Evolutionary conservation across 2,113 vertebrate genomes (phyloP).

Genomic region (Centropristis striata): DNA sequence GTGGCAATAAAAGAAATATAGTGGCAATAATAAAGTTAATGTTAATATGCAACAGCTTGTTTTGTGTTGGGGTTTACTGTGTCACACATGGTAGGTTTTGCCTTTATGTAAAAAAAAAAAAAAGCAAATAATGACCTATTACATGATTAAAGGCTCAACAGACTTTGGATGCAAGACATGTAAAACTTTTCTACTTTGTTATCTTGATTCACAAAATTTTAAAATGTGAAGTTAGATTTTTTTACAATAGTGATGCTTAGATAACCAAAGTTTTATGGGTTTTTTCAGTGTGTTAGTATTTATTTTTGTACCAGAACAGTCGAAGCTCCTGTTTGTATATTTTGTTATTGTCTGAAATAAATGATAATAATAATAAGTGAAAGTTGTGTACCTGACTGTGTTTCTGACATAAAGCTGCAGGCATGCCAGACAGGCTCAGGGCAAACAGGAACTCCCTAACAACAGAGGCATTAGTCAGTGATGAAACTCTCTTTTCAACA

Average conservation of each 20-base stretch:
- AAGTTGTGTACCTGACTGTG: neutral
- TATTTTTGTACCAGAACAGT: constrained; percentile 60
- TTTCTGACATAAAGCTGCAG: constrained; percentile 39
- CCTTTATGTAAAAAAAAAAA: neutral
- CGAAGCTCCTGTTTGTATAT: constrained; percentile 29
- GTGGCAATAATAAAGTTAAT: too few relatives aligned
- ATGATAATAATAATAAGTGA: constrained; percentile 7
- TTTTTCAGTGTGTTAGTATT: constrained; percentile 46
- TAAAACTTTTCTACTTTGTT: constrained; percentile 4
- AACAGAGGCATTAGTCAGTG: constrained; percentile 67
- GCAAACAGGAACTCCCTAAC: constrained; percentile 64
- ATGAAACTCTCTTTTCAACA: constrained; percentile 56
- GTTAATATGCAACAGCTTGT: neutral
- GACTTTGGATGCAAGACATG: neutral
- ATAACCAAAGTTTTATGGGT: constrained; percentile 19
- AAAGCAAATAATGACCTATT: constrained; percentile 3
- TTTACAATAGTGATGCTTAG: neutral
- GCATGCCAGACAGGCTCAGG: constrained; percentile 33
- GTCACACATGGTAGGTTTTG: neutral
- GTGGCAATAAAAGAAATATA: neutral
- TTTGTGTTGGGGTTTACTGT: neutral
- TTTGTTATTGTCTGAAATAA: constrained; percentile 53
- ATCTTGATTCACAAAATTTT: neutral
- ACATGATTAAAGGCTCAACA: neutral
- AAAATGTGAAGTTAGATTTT: constrained; percentile 42